Base-by-base conservation (phyloP, 2,797 vertebrate species). In the Amazona finschi region DNA sequence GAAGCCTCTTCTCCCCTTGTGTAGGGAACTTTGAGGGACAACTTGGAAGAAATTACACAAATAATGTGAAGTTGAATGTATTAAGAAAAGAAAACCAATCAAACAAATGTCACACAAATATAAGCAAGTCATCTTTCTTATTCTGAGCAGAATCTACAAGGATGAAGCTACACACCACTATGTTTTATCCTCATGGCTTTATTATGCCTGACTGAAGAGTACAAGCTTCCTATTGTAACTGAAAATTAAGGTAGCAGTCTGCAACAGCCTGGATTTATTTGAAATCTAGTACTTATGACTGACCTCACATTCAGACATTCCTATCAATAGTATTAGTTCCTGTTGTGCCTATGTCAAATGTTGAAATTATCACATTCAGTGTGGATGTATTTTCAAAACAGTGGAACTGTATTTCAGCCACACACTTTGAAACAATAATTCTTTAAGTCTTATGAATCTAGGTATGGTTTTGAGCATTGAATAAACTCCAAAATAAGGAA, bases 1-100 rank as follows among this genome's bases (percentile, higher is more conserved):
- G 98, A 20, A 99, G 98, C 27, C 98, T 97, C 96, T 99, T 99
- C 86, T 99, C 99, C 2, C 98, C 98, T 97, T 99, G 99, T 12
- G 99, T 99, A 74, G 99, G 99, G 84, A 99, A 99, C 97, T 99
- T 99, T 1, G 99, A 98, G n/a, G 98, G 95, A 33, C 97, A 98
- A 12, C 99, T 99, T 76, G 38, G 33, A 96, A 94, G 93, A 75
- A 95, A 96, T 62, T 47, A 90, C 16, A 87, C 9, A 87, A 58
- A 89, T 27, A 53, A 89, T 5, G 27, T 58, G 41, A 69, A 77
- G 22, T 6, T 89, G 16, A 82, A 72, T 10, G 24, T 15, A 76
- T 19, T 13, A 17, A 28, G 3, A 28, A 12, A 15, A 8, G n/a
- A 46, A 64, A 46, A 75, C 0, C 20, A 53, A 49, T 25, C 6